These are phyloP conservation scores for Rhamphomyia laevipes DNA, from an alignment of 2,888 invertebrate genomes.

Conservation along the genomic window DNA sequence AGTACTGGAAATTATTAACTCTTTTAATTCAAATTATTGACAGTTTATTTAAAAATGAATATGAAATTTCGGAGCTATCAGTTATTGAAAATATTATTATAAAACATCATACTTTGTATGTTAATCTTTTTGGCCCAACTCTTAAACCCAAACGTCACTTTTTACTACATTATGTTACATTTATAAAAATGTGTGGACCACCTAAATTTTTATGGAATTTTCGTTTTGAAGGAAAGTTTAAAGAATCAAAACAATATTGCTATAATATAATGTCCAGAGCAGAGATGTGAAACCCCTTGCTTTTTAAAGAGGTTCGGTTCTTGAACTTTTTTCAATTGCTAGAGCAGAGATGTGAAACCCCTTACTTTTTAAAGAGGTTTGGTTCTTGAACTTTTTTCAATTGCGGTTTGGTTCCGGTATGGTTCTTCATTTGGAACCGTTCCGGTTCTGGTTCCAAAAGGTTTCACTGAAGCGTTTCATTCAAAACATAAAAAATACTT, in stretches of 20 bases:
- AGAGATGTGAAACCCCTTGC: not conserved
- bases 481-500: too few species aligned
- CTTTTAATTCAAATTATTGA: constrained; percentile 11
- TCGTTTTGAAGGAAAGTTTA: constrained; percentile 10
- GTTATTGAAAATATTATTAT: constrained; percentile 5
- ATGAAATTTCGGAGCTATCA: constrained; percentile 7
- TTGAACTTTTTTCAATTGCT: too few species aligned
- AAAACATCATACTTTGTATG: constrained; percentile 11
- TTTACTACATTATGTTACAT: too few species aligned
- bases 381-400: too few species aligned
- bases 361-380: not conserved
- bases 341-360: not conserved
- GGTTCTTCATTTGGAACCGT: too few species aligned
- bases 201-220: constrained; percentile 9
- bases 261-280: constrained; percentile 10
- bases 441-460: too few species aligned
- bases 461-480: too few species aligned
- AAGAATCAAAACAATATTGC: constrained; percentile 10
- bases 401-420: too few species aligned
- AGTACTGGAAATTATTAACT: constrained; percentile 10
- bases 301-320: not conserved
- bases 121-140: constrained; percentile 7
- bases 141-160: constrained; percentile 13
- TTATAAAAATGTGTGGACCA: constrained; percentile 10
- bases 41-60: constrained; percentile 3